Conservation (phyloP, 2,888 invertebrate genomes). For the Drosophila antonietae region DNA sequence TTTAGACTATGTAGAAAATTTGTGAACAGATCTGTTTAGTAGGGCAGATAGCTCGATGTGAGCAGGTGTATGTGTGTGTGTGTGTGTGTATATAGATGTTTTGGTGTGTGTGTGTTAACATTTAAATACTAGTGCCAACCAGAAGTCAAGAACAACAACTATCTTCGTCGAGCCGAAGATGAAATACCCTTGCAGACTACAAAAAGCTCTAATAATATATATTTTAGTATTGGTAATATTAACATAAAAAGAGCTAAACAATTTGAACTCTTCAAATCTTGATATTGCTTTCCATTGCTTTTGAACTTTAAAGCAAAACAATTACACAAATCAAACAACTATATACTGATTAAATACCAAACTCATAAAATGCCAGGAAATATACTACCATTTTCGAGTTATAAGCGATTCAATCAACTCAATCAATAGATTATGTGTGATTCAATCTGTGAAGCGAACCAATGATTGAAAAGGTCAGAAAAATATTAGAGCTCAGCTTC, state of each 20-base stretch:
- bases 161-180: conserved; percentile 3
- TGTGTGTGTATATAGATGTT: background rate
- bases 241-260: too few species aligned
- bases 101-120: background rate
- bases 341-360: too few species aligned
- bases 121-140: conserved; percentile 11
- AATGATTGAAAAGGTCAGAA: background rate
- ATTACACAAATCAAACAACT: too few species aligned
- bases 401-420: background rate
- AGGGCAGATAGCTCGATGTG: conserved; percentile 34
- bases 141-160: background rate
- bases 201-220: background rate
- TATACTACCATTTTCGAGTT: background rate
- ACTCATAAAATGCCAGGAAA: background rate
- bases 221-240: too few species aligned
- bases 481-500: background rate
- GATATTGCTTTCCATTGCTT: background rate
- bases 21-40: conserved; percentile 41
- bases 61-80: conserved; percentile 11
- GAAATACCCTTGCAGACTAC: conserved; percentile 1
- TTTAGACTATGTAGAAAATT: conserved; percentile 17
- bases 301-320: too few species aligned
- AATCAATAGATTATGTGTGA: too few species aligned
- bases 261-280: background rate
- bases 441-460: background rate